These are phyloP conservation scores for Phyto melanocephala DNA, from an alignment of 2,888 invertebrate species.

Conservation along the genomic window DNA sequence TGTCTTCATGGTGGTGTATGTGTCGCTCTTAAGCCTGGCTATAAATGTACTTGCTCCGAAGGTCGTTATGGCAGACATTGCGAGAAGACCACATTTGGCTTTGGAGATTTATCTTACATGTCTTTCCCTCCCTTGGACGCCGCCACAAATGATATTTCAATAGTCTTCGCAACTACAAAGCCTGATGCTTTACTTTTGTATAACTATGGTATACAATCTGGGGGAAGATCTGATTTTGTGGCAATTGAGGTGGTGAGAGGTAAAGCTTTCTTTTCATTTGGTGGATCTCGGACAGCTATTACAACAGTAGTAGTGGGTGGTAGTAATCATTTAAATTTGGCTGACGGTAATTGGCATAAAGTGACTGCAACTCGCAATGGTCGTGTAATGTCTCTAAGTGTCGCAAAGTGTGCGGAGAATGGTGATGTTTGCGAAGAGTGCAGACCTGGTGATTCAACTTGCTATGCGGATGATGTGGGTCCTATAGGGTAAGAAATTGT, in stretches of 20 bases:
- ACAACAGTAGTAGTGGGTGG: slow-evolving; percentile 86
- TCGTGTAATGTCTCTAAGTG: slow-evolving; percentile 90
- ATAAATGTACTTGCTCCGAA: slow-evolving; percentile 90
- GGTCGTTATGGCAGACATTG: slow-evolving; percentile 94
- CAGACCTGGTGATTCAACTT: slow-evolving; percentile 88
- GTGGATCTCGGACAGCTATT: slow-evolving; percentile 92
- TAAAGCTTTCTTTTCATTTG: slow-evolving; percentile 92
- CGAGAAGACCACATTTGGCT: slow-evolving; percentile 93
- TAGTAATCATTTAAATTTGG: slow-evolving; percentile 81
- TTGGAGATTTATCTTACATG: slow-evolving; percentile 93
- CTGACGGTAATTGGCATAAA: slow-evolving; percentile 95
- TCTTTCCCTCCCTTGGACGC: slow-evolving; percentile 91
- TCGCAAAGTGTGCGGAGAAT: slow-evolving; percentile 89
- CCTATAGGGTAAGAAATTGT: slow-evolving; percentile 87
- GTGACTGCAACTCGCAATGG: slow-evolving; percentile 94
- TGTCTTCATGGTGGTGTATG: slow-evolving; percentile 94
- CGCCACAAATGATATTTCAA: slow-evolving; percentile 93
- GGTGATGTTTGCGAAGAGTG: slow-evolving; percentile 93
- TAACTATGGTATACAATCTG: slow-evolving; percentile 92
- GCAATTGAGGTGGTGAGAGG: slow-evolving; percentile 93
- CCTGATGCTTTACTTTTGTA: slow-evolving; percentile 92
- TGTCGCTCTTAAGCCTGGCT: slow-evolving; percentile 92
- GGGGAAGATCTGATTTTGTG: slow-evolving; percentile 94
- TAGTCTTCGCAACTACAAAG: slow-evolving; percentile 94
- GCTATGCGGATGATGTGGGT: slow-evolving; percentile 92